Base-by-base conservation (phyloP, 2,113 vertebrate species). In the Halcyon senegalensis region DNA sequence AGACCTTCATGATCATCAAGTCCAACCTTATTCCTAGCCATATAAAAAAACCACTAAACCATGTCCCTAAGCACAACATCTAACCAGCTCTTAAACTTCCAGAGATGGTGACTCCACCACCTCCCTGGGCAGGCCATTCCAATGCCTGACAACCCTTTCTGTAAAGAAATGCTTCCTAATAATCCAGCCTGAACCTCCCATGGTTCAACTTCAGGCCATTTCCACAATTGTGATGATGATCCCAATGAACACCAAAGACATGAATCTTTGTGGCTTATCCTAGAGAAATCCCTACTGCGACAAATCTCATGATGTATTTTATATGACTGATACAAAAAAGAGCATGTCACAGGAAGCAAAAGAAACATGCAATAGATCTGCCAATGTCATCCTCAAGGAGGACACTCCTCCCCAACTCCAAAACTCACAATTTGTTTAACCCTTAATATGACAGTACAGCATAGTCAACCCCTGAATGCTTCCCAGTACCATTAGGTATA, bases 401-500 rank as follows among this genome's bases (percentile, higher is more conserved):
- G 11, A 72, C 20, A 10, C 5, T 78, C 16, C 27, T 67, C 46
- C 31, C 28, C 59, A 59, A 1, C 55, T 53, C 70, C 35, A 64
- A 55, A 68, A 23, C 31, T 79, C 14, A 56, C 6, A 0, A 33
- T 66, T 60, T 46, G 4, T 41, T 88, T 84, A 60, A 84, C 51
- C 14, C 16, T 80, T 73, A 20, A 3, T 12, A 43, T 27, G 25
- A 30, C 13, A 58, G 7, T 17, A 12, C 7, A 73, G 23, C 1
- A 0, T 4, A 80, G 44, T 14, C 0, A 0, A 66, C 10, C 10
- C 5, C 10, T 13, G 4, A 66, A 62, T 20, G 0, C 5, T 63
- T 81, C 59, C n/a, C 41, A 58, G 15, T 51, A 41, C 41, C 6
- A 5, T 41, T 6, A 60, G 31, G 9, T 75, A 21, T 16, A 35